Evolutionary conservation across 2,888 invertebrate species (phyloP), one percentile per base, ranked within the genome.

Genomic region (Hoplodrina ambigua): DNA sequence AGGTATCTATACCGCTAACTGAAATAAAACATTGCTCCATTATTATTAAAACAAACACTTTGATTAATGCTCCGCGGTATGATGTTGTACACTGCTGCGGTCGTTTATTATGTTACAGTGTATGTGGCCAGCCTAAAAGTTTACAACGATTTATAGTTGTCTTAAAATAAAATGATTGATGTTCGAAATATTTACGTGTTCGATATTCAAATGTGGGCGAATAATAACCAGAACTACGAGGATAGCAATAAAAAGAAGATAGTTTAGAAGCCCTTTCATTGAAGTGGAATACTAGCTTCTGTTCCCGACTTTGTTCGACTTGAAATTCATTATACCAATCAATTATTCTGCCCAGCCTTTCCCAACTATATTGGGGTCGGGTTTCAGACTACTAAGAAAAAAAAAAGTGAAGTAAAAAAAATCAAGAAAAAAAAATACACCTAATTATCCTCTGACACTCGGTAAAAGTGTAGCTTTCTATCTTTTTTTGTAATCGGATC

Each of bases 101-200:
- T 46, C 30, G 75, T 80, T 61, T 80, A 54, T 80, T 58, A 13
- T 69, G 58, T 54, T 54, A 58, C 37, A 7, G 20, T 30, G 25
- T 58, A 1, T 63, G 60, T 15, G 50, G 33, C 54, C 0, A 25
- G 65, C 60, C 61, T 64, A 62, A 65, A 70, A 57, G 73, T 57
- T 30, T 20, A 37, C 17, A 11, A 69, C 75, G 78, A 76, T 82
- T 82, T 82, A 85, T 76, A 19, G 64, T 19, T 50, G 66, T 76
- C 70, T 72, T 64, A 76, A 85, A 82, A 82, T 80, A 82, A 82
- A 80, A 71, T 85, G 83, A 82, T 82, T 85, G 66, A 85, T 76
- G 74, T 53, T 54, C 20, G 58, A 66, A 76, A 82, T 68, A 80
- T 82, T 85, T 75, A 79, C 71, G 49, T 37, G 66, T 75, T 68